A percentile compares a stretch with the other conserved stretches of the same genome.
Conservation (phyloP, 30 jellyfish, hydroid and myxozoan species). For the Pseudorhiza aurosa region DNA sequence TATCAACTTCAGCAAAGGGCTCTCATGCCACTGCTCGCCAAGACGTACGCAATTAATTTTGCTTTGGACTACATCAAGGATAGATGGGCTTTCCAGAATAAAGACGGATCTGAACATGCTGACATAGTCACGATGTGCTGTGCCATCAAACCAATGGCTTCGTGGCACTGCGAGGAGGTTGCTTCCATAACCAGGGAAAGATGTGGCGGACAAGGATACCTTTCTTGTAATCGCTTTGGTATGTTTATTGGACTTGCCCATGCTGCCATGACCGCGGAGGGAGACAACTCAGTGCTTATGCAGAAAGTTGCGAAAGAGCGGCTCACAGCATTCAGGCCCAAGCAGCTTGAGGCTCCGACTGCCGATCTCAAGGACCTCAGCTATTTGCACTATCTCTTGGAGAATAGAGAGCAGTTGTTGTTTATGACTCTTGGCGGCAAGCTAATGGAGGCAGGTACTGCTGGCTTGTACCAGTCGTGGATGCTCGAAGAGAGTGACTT, state of each 20-base stretch:
- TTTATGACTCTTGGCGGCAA: conserved; percentile 73
- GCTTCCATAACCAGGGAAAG: conserved; percentile 92
- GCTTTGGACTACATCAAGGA: conserved; percentile 88
- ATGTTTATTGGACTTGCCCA: conserved; percentile 81
- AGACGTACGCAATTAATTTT: conserved; percentile 75
- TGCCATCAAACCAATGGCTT: conserved; percentile 90
- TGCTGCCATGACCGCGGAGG: conserved; percentile 96
- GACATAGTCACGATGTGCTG: conserved; percentile 95
- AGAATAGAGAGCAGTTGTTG: conserved; percentile 78
- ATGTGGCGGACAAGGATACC: conserved; percentile 95
- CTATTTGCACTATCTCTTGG: conserved; percentile 79
- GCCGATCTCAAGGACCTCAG: conserved; percentile 57
- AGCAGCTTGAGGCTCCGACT: conserved; percentile 55
- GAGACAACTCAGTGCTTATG: conserved; percentile 91
- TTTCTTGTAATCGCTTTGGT: conserved; percentile 88
- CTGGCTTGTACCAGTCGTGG: conserved; percentile 82
- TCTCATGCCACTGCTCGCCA: conserved; percentile 85
- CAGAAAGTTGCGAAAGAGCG: conserved; percentile 95
- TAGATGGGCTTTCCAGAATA: conserved; percentile 88
- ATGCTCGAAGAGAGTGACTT: conserved; percentile 88
- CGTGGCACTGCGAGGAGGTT: conserved; percentile 91
- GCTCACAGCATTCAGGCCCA: conserved; percentile 65
- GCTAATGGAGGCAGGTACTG: conserved; percentile 76
- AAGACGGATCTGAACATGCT: conserved; percentile 86
- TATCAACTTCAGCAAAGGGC: conserved; percentile 94